Evolutionary conservation across 92 coral and sea anemone species (phyloP).

Genomic region (Parazoanthus swiftii): DNA sequence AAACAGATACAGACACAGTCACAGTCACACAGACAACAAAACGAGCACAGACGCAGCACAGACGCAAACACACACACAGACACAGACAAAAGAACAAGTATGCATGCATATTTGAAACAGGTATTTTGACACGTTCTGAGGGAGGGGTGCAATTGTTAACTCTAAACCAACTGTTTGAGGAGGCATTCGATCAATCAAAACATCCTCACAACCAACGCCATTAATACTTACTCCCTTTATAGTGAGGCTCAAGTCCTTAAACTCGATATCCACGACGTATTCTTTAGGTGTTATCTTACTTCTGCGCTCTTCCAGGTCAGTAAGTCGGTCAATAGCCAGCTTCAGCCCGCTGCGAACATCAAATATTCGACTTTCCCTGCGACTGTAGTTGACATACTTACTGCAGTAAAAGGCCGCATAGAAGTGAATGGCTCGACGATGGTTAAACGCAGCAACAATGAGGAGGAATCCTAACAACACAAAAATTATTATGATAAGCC

Average conservation of each 20-base stretch:
- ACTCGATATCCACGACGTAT: slow-evolving; percentile 59
- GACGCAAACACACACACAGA: neutral
- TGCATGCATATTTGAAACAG: neutral
- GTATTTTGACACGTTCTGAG: too few species aligned
- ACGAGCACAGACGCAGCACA: neutral
- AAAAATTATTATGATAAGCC: slow-evolving; percentile 52
- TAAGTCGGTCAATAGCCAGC: slow-evolving; percentile 46
- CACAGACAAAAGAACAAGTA: neutral
- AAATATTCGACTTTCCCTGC: slow-evolving; percentile 37
- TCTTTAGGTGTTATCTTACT: slow-evolving; percentile 49
- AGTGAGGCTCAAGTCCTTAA: slow-evolving; percentile 74
- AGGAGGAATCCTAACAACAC: slow-evolving; percentile 51
- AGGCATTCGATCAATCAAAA: too few species aligned
- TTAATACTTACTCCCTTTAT: slow-evolving; percentile 62
- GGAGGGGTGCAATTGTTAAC: too few species aligned
- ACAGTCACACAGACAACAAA: neutral
- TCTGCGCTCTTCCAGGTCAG: slow-evolving; percentile 38
- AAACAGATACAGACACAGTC: too few species aligned
- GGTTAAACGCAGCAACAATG: slow-evolving; percentile 58
- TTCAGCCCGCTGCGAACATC: slow-evolving; percentile 42
- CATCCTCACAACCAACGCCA: neutral
- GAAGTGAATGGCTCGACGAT: slow-evolving; percentile 52
- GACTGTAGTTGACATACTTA: slow-evolving; percentile 33
- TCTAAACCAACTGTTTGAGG: neutral
- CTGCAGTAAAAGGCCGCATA: slow-evolving; percentile 40